phyloP scores from a whole-genome alignment of 2,113 vertebrate species.

The Indicator maculatus region DNA sequence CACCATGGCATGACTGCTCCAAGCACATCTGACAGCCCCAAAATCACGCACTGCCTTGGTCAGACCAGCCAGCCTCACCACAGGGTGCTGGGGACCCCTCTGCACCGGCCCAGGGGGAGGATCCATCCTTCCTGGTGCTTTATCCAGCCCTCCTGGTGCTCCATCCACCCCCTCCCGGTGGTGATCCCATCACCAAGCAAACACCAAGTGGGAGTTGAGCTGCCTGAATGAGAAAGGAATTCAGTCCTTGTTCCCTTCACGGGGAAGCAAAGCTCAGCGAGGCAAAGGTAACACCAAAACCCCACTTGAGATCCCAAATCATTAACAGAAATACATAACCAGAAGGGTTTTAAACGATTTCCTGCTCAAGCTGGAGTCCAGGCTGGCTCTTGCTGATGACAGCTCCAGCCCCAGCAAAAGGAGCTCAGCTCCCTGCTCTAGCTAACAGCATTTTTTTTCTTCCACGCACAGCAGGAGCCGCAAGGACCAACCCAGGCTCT shows the following conservation, averaged over 20 bases:
- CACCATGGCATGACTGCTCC: not conserved
- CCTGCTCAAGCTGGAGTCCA: conserved; percentile 33
- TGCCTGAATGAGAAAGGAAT: conserved; percentile 60
- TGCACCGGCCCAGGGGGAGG: not conserved
- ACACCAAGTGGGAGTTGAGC: not conserved
- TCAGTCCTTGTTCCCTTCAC: conserved; percentile 43
- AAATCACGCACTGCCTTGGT: not conserved
- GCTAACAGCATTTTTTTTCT: not conserved
- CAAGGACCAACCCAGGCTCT: not conserved
- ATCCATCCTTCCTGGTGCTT: not conserved
- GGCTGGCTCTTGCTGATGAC: not conserved
- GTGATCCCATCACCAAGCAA: fast-evolving
- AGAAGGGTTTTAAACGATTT: not conserved
- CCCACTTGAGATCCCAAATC: conserved; percentile 70
- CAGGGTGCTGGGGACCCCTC: not conserved
- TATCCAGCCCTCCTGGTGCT: not conserved
- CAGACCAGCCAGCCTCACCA: not conserved
- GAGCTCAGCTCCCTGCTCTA: not conserved
- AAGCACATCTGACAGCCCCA: not conserved
- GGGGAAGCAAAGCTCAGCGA: conserved; percentile 46
- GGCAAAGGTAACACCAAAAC: conserved; percentile 55
- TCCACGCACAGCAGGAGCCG: not conserved
- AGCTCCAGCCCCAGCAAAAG: not conserved
- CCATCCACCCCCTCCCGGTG: not conserved
- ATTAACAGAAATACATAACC: conserved; percentile 70